Conservation (phyloP, 2,888 invertebrate species). For the Thalpophila matura region DNA sequence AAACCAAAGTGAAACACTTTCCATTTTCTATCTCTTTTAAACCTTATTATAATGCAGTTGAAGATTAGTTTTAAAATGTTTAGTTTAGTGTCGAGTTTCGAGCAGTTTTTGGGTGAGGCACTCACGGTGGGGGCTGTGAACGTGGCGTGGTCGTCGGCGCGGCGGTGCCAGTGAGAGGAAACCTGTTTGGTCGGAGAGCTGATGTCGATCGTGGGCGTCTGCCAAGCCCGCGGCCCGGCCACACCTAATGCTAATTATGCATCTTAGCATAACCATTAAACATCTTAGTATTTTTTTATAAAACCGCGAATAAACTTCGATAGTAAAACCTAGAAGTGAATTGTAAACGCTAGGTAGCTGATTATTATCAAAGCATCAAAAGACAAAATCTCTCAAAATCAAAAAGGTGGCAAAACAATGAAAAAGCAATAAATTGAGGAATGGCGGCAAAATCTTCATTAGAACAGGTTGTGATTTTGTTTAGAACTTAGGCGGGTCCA, state of each 20-base stretch:
- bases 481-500: constrained; percentile 84
- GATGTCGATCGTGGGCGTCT: constrained; percentile 78
- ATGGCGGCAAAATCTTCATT: constrained; percentile 70
- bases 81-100: constrained; percentile 14
- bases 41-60: not conserved
- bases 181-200: constrained; percentile 79
- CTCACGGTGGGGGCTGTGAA: constrained; percentile 52
- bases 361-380: constrained; percentile 7
- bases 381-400: constrained; percentile 3
- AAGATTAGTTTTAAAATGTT: constrained; percentile 1
- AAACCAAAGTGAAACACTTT: not conserved
- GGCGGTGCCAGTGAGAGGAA: constrained; percentile 83
- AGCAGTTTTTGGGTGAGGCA: constrained; percentile 53
- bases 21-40: constrained; percentile 9
- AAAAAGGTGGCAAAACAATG: constrained; percentile 56
- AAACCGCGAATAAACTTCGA: constrained; percentile 4
- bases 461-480: constrained; percentile 88
- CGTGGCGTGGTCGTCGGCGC: constrained; percentile 69
- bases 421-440: constrained; percentile 62
- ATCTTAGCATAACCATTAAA: constrained; percentile 36
- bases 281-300: constrained; percentile 29
- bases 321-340: not conserved
- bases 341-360: not conserved
- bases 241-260: constrained; percentile 67
- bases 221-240: constrained; percentile 64